phyloP scores from a whole-genome alignment of 2,888 invertebrate genomes.

The Drosophila anomelani region DNA sequence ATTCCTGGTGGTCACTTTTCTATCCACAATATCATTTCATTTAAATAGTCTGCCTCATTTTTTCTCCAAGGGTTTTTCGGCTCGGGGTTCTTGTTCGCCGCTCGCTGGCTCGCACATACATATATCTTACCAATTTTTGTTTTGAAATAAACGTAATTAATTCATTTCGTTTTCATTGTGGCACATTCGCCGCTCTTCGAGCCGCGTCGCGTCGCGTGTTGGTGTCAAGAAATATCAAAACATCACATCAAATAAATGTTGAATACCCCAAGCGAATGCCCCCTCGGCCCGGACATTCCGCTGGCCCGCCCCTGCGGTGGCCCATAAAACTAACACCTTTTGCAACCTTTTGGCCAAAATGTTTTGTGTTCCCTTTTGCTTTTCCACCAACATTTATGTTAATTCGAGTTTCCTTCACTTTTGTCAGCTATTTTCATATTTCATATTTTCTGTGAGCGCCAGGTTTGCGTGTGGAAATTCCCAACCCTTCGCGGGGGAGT shows the following conservation, averaged over 20 bases:
- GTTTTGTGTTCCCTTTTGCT: conserved; percentile 38
- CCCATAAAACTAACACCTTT: conserved; percentile 63
- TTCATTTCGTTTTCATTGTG: conserved; percentile 76
- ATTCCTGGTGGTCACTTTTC: conserved; percentile 83
- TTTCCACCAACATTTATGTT: conserved; percentile 67
- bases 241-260: conserved; percentile 85
- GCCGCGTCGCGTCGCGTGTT: conserved; percentile 84
- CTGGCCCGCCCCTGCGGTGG: conserved; percentile 27
- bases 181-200: conserved; percentile 61
- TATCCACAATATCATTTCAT: conserved; percentile 81
- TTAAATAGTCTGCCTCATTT: conserved; percentile 74
- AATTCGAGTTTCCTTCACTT: conserved; percentile 67
- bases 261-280: conserved; percentile 67
- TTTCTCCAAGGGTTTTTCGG: conserved; percentile 18
- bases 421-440: conserved; percentile 64
- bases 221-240: conserved; percentile 85
- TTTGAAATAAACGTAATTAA: conserved; percentile 83
- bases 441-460: conserved; percentile 58
- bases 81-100: conserved; percentile 31
- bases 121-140: conserved; percentile 52
- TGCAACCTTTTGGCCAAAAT: conserved; percentile 58
- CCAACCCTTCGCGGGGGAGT: conserved; percentile 28
- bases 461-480: conserved; percentile 61
- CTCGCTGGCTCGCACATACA: conserved; percentile 26
- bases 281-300: conserved; percentile 14